A percentile compares a stretch with the other conserved stretches of the same genome.
Conservation (phyloP, 1,140 invertebrate species). For the Eueides isabella region DNA sequence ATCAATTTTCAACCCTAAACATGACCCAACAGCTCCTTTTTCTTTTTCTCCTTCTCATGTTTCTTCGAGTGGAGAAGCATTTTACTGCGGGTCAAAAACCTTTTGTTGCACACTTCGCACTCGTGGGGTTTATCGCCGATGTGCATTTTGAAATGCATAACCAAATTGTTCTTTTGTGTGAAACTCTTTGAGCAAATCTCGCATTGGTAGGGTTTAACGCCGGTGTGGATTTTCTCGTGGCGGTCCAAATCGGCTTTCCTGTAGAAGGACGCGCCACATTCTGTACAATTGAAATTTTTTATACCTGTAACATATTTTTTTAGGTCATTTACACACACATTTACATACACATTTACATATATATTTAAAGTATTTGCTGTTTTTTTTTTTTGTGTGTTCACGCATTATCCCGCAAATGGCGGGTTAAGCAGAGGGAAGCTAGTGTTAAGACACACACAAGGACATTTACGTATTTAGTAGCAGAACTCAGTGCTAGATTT, state of each 20-base stretch:
- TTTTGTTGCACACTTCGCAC: conserved; percentile 60
- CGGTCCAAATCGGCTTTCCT: conserved; percentile 67
- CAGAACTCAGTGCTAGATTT: no score
- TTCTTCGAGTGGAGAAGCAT: conserved; percentile 63
- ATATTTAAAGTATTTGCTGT: no score
- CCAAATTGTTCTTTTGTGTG: conserved; percentile 68
- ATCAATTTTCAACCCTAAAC: conserved; percentile 17
- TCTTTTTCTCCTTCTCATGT: conserved; percentile 65
- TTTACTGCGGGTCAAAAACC: conserved; percentile 69
- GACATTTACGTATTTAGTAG: no score
- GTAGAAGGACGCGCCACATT: conserved; percentile 66
- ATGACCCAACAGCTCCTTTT: conserved; percentile 39
- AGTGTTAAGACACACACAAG: no score
- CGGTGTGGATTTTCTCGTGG: conserved; percentile 66
- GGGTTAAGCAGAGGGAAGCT: no score
- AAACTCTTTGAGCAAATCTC: conserved; percentile 71
- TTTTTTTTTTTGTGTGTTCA: no score
- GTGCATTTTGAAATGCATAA: conserved; percentile 73
- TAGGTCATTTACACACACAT: no score
- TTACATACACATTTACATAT: no score
- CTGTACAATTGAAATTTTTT: conserved; percentile 63
- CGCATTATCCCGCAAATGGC: no score
- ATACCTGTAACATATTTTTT: conserved; percentile 42
- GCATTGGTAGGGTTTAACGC: conserved; percentile 63
- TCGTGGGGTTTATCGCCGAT: conserved; percentile 59